Percentiles rank a stretch among this genome's conserved stretches.
phyloP scores from a whole-genome alignment of 53 echinoderm and acorn worm species.

The Apostichopus leukothele region DNA sequence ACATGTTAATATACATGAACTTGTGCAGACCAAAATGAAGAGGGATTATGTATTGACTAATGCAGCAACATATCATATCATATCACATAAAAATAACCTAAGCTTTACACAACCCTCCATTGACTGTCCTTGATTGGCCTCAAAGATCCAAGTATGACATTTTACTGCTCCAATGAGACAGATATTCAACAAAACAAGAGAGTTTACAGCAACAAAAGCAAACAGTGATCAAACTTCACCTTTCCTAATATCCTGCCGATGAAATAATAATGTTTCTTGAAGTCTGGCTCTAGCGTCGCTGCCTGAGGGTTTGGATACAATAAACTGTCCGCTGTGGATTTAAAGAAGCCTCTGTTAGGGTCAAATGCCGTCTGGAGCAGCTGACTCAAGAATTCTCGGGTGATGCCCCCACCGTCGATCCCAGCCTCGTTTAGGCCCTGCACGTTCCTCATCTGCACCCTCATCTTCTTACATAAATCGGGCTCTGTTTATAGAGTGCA shows the following conservation, averaged over 20 bases:
- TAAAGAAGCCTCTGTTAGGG: slow-evolving; percentile 94
- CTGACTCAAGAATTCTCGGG: slow-evolving; percentile 81
- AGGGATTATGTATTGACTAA: too few species aligned
- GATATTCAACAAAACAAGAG: too few species aligned
- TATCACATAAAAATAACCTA: too few species aligned
- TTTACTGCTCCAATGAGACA: too few species aligned
- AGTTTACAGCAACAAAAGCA: too few species aligned
- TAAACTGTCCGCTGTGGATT: slow-evolving; percentile 78
- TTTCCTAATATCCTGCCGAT: slow-evolving; percentile 92
- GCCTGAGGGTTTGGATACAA: slow-evolving; percentile 93
- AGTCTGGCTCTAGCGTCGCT: slow-evolving; percentile 67
- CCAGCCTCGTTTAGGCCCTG: slow-evolving; percentile 95
- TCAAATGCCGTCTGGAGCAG: slow-evolving; percentile 88
- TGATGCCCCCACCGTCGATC: slow-evolving; percentile 88
- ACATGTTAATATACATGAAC: too few species aligned
- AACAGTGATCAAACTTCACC: slow-evolving; percentile 41
- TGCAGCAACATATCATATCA: too few species aligned
- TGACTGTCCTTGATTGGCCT: too few species aligned
- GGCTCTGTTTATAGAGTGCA: slow-evolving; percentile 59
- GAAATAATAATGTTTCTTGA: slow-evolving; percentile 88
- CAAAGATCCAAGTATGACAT: too few species aligned
- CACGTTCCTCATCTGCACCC: slow-evolving; percentile 78
- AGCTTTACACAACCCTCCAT: too few species aligned
- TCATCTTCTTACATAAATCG: slow-evolving; percentile 74
- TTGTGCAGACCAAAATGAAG: too few species aligned